phyloP scores from a whole-genome alignment of 2,113 vertebrate species.

The Sprattus sprattus region DNA sequence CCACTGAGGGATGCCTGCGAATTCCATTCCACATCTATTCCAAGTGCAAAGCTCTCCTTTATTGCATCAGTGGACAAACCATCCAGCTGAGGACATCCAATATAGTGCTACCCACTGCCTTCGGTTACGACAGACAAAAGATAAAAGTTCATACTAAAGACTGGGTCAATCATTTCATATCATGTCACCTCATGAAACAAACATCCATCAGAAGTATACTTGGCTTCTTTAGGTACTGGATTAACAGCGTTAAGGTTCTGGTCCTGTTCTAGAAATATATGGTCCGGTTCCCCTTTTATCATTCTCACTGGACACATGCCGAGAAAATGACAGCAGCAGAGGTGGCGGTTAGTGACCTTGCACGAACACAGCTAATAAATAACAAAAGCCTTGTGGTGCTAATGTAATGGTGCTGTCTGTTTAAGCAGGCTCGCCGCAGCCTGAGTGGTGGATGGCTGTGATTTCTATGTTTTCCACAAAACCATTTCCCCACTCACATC shows the following conservation, averaged over 20 bases:
- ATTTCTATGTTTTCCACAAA: slow-evolving; percentile 12
- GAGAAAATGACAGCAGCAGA: background rate
- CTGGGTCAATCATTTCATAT: background rate
- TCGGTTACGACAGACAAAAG: background rate
- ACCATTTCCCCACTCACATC: background rate
- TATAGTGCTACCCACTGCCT: background rate
- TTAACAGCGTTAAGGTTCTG: background rate
- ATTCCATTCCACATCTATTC: background rate
- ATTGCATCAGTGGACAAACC: background rate
- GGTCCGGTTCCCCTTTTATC: background rate
- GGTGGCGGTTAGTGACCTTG: background rate
- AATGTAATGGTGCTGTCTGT: background rate
- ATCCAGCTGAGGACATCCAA: background rate
- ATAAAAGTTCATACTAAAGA: background rate
- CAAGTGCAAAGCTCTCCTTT: background rate
- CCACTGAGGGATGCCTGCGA: background rate
- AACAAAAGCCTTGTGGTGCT: background rate
- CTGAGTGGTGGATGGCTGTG: background rate
- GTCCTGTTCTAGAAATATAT: background rate
- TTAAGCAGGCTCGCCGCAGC: background rate
- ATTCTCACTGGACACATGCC: background rate
- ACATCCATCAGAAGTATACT: background rate
- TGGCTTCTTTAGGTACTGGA: background rate
- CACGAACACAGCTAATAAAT: background rate
- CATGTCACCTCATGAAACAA: background rate